phyloP scores from a whole-genome alignment of 2,888 invertebrate genomes.

The Caenorhabditis parvicauda region DNA sequence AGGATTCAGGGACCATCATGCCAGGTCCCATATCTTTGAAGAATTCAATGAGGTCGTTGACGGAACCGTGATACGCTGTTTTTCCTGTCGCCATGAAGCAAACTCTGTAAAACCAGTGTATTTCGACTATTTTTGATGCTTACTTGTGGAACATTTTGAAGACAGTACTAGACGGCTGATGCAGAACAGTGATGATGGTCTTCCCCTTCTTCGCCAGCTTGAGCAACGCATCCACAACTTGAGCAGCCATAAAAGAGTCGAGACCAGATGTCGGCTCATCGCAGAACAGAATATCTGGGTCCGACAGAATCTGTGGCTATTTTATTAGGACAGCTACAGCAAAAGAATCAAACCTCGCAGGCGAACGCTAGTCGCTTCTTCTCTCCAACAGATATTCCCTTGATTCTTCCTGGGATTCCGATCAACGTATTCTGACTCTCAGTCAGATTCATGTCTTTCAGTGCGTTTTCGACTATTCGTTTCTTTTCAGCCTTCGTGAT shows the following conservation, averaged over 20 bases:
- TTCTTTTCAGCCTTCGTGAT: conserved; percentile 16
- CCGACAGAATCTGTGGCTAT: conserved; percentile 36
- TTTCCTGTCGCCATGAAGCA: conserved; percentile 54
- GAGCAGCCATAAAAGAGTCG: conserved; percentile 52
- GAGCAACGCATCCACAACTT: conserved; percentile 60
- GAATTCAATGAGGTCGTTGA: conserved; percentile 37
- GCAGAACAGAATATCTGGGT: conserved; percentile 51
- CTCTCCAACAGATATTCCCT: conserved; percentile 88
- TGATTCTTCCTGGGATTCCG: conserved; percentile 63
- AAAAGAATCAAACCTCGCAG: conserved; percentile 72
- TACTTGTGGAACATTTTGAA: conserved; percentile 82
- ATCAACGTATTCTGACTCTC: conserved; percentile 48
- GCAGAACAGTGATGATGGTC: conserved; percentile 87
- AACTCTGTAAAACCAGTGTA: conserved; percentile 24
- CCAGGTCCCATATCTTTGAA: conserved; percentile 28
- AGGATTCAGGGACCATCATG: conserved; percentile 45
- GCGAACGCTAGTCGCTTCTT: conserved; percentile 88
- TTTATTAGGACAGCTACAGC: background rate
- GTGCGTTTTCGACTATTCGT: conserved; percentile 34
- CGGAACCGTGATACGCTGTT: conserved; percentile 46
- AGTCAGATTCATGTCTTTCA: conserved; percentile 46
- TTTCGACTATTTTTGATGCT: background rate
- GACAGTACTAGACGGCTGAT: conserved; percentile 86
- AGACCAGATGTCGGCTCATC: conserved; percentile 53
- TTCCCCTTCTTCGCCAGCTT: conserved; percentile 72